Percentiles rank a stretch among this genome's conserved stretches.
Conservation (phyloP, 1,140 invertebrate genomes). For the Drosophila virilis region DNA sequence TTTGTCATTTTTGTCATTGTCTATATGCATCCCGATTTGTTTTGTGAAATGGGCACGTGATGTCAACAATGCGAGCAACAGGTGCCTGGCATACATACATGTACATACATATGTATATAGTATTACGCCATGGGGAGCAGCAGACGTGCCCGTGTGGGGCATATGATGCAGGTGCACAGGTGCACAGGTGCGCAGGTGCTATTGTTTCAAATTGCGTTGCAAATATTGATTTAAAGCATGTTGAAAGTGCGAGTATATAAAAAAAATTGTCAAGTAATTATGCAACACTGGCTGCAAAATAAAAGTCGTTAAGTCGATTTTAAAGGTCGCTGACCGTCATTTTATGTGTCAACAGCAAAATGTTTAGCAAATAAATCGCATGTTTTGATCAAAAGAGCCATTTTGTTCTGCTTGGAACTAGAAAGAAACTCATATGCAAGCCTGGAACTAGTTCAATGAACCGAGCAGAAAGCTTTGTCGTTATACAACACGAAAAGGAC, state of each 20-base stretch:
- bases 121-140: not conserved
- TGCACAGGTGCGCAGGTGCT: not conserved
- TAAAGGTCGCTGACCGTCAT: too few relatives aligned
- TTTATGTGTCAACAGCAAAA: too few relatives aligned
- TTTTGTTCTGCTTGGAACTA: too few relatives aligned
- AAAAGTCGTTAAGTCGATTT: too few relatives aligned
- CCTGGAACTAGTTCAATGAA: not conserved
- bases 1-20: not conserved
- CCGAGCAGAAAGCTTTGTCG: too few relatives aligned
- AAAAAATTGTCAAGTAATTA: not conserved
- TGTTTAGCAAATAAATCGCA: too few relatives aligned
- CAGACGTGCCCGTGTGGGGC: not conserved
- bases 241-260: not conserved
- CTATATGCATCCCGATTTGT: too few relatives aligned
- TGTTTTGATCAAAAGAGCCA: too few relatives aligned
- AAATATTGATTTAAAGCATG: not conserved
- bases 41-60: not conserved
- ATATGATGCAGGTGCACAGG: not conserved
- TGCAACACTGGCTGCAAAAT: slow-evolving; percentile 1
- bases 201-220: not conserved
- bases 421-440: too few relatives aligned
- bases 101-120: not conserved
- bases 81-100: not conserved
- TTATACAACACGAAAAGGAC: too few relatives aligned
- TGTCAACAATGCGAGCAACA: not conserved